Evolutionary conservation across 2,113 vertebrate species (phyloP).

Genomic region (Crypturellus undulatus): DNA sequence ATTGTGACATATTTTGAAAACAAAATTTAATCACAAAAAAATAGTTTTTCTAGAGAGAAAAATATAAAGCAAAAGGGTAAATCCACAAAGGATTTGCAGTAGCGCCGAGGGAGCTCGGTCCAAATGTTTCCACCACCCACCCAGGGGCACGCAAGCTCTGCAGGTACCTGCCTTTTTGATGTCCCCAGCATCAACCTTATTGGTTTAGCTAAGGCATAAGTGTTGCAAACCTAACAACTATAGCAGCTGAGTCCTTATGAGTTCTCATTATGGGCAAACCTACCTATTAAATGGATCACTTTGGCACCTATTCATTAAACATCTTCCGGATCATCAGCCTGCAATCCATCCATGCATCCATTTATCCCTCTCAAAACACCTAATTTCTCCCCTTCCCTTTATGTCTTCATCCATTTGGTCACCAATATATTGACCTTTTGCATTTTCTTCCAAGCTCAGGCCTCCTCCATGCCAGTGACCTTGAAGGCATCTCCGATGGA

Average conservation of each 20-base stretch:
- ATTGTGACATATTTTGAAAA: not conserved
- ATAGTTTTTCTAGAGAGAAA: not conserved
- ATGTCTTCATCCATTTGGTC: rapidly evolving
- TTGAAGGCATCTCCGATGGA: not conserved
- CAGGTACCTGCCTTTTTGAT: not conserved
- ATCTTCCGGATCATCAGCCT: not conserved
- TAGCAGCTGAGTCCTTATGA: not conserved
- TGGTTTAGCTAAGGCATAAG: not conserved
- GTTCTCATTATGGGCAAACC: not conserved
- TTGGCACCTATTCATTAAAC: not conserved
- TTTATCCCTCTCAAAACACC: not conserved
- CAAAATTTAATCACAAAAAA: not conserved
- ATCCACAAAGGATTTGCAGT: not conserved
- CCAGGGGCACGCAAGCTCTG: not conserved
- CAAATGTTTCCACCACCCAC: not conserved
- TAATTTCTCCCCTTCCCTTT: not conserved
- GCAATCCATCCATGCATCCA: not conserved
- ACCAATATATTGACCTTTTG: not conserved
- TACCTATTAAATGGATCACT: not conserved
- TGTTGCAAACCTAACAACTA: not conserved
- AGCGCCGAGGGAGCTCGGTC: not conserved
- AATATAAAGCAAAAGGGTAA: not conserved
- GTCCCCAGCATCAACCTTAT: not conserved
- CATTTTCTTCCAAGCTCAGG: not conserved
- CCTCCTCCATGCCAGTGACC: rapidly evolving